Evolutionary conservation across 2,888 invertebrate genomes (phyloP).

Genomic region (Carpatolechia fugitivella): DNA sequence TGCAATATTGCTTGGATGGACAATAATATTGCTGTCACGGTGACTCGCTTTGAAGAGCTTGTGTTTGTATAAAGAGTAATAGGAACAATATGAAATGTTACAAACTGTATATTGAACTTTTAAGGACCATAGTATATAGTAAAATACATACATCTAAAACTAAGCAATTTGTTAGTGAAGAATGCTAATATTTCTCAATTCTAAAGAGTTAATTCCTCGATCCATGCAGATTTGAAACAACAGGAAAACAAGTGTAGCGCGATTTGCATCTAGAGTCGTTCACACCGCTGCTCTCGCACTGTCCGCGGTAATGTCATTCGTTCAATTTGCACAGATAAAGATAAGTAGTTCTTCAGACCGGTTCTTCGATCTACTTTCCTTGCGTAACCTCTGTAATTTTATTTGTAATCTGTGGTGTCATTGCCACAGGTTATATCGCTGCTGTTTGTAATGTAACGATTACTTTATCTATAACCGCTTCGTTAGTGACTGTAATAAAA

Average conservation of each 20-base stretch:
- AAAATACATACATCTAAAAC: too few species aligned
- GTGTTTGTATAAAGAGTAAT: not conserved
- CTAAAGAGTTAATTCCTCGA: not conserved
- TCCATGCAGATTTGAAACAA: not conserved
- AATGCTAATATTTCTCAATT: not conserved
- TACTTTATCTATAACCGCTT: not conserved
- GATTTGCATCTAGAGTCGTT: conserved; percentile 20
- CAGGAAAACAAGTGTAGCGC: conserved; percentile 8
- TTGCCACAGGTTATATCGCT: conserved; percentile 14
- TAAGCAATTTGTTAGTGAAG: too few species aligned
- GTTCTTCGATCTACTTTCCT: conserved; percentile 19
- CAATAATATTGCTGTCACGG: not conserved
- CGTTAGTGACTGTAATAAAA: not conserved
- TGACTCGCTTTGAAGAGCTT: not conserved
- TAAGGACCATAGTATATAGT: too few species aligned
- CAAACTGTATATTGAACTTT: too few species aligned
- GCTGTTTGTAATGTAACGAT: conserved; percentile 6
- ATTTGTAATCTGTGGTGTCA: conserved; percentile 21
- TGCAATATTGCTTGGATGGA: not conserved
- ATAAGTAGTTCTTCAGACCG: conserved; percentile 17
- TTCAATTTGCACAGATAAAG: conserved; percentile 13
- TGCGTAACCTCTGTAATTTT: conserved; percentile 25
- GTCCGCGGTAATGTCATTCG: conserved; percentile 19
- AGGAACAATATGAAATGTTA: not conserved
- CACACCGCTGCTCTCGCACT: conserved; percentile 14